These are phyloP conservation scores for Yponomeuta plumbellus DNA, from an alignment of 2,888 invertebrate genomes.

Conservation along the genomic window DNA sequence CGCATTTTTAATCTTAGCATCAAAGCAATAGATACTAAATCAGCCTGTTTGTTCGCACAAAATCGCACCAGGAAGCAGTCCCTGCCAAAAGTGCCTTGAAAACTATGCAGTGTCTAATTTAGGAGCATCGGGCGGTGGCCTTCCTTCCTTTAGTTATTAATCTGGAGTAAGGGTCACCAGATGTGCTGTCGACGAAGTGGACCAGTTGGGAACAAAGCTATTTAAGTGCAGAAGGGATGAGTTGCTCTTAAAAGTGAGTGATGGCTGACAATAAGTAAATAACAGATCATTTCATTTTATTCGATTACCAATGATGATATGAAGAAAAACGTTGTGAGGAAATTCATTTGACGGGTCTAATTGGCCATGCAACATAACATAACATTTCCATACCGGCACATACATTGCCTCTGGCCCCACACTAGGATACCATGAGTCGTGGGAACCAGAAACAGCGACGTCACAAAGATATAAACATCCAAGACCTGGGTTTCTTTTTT, in stretches of 20 bases:
- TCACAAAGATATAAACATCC: too few species aligned
- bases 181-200: constrained; percentile 30
- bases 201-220: background rate
- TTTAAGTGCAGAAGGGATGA: background rate
- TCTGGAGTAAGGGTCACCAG: background rate
- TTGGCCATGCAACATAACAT: too few species aligned
- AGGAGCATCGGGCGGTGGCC: constrained; percentile 19
- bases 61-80: constrained; percentile 38
- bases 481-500: too few species aligned
- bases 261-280: background rate
- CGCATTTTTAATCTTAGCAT: background rate
- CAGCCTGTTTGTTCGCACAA: background rate
- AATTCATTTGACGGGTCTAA: too few species aligned
- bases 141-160: background rate
- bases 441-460: too few species aligned
- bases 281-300: background rate
- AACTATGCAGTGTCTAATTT: constrained; percentile 25
- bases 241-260: background rate
- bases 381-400: too few species aligned
- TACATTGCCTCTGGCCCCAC: too few species aligned
- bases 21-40: background rate
- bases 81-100: constrained; percentile 42
- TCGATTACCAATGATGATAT: background rate
- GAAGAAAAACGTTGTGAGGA: background rate
- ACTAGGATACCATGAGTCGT: too few species aligned